Percentiles rank a stretch among this genome's conserved stretches.
These are phyloP conservation scores for Nothocercus nigrocapillus DNA, from an alignment of 2,113 vertebrate genomes.

Conservation along the genomic window DNA sequence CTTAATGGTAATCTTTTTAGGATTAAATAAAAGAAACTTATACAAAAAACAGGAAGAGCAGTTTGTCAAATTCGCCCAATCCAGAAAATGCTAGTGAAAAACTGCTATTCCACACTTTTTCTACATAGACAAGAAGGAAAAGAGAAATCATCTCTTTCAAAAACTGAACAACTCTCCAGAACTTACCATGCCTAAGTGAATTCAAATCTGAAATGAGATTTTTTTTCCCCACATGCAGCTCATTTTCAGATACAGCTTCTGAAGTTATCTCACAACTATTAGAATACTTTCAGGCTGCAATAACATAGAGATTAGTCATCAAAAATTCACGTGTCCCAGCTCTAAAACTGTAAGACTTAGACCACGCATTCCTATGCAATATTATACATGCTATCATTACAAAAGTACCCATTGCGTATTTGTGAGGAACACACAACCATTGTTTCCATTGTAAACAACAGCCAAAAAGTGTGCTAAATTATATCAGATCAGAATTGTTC, in stretches of 20 bases:
- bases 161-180: conserved; percentile 44
- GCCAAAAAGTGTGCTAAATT: conserved; percentile 47
- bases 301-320: conserved; percentile 36
- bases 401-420: conserved; percentile 51
- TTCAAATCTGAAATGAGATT: background rate
- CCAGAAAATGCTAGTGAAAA: conserved; percentile 61
- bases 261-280: conserved; percentile 13
- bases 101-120: conserved; percentile 61
- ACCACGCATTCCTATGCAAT: conserved; percentile 50
- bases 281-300: conserved; percentile 51
- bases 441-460: conserved; percentile 18
- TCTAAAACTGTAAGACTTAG: conserved; percentile 45
- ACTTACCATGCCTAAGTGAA: conserved; percentile 45
- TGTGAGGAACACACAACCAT: background rate
- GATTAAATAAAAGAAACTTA: background rate
- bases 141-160: conserved; percentile 42
- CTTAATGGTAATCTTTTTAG: background rate
- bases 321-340: conserved; percentile 24
- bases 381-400: conserved; percentile 68
- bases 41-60: conserved; percentile 48
- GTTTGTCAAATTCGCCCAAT: conserved; percentile 63
- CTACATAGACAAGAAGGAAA: conserved; percentile 29
- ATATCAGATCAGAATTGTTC: conserved; percentile 27
- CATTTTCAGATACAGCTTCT: conserved; percentile 32
- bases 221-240: background rate